phyloP scores from a whole-genome alignment of 2,797 vertebrate genomes.

The Parauchenoglanis ngamensis region DNA sequence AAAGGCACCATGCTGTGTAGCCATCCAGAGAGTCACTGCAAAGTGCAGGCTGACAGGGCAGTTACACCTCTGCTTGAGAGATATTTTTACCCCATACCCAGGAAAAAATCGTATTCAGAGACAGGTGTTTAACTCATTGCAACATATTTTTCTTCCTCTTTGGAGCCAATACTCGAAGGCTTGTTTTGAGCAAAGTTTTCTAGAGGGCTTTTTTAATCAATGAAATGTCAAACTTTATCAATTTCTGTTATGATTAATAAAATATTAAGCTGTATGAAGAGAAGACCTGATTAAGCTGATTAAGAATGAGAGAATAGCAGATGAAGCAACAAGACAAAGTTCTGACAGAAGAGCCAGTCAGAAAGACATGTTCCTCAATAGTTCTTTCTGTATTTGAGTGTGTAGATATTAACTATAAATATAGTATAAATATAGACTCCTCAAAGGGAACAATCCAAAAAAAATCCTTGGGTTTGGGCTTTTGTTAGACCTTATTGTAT shows the following conservation, averaged over 20 bases:
- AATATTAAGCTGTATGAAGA: neutral
- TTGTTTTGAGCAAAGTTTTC: neutral
- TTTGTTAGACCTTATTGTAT: neutral
- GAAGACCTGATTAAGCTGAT: neutral
- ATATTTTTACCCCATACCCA: conserved; percentile 37
- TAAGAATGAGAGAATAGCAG: neutral
- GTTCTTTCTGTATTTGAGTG: neutral
- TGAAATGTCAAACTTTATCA: neutral
- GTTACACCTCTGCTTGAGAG: conserved; percentile 72
- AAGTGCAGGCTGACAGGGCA: conserved; percentile 79
- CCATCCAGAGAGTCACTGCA: conserved; percentile 81
- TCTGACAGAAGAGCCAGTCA: neutral
- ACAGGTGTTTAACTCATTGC: neutral
- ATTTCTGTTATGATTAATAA: neutral
- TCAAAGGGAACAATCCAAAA: neutral
- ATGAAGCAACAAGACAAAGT: neutral
- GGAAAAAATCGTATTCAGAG: neutral
- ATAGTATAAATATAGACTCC: neutral
- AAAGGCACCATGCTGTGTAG: conserved; percentile 70
- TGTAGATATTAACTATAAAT: too few species aligned
- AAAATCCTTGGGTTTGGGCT: neutral
- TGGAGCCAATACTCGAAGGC: neutral
- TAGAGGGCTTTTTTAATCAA: neutral
- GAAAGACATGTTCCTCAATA: neutral
- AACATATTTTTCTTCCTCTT: neutral